Base-by-base conservation (phyloP, 1,140 invertebrate genomes). In the Caerostris darwini region DNA sequence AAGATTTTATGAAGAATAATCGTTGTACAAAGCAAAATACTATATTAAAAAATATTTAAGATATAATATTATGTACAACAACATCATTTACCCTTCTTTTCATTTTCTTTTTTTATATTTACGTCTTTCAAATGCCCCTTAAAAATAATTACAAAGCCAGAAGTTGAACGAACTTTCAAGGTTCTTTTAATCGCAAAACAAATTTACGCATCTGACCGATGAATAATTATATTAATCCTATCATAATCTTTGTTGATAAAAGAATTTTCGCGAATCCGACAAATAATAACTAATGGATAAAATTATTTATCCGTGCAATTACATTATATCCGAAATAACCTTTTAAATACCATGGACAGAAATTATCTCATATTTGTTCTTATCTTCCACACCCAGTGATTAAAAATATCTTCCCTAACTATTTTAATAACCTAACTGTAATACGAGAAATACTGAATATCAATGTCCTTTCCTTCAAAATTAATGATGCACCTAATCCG, bases 401-500 rank as follows among this genome's bases (percentile, higher is more conserved):
- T 90, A 90, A 50, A 67, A 64, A 19, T 50, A 88, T 54, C 59
- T 53, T 50, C 3, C 53, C 59, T 64, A 64, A 61, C 86, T 58
- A 88, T 67, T 67, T 64, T 53, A 88, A 61, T 53, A 88, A 64
- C 53, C 61, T 53, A 67, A 67, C 86, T 59, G 86, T 54, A 53
- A 53, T 7, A 57, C 57, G n/a, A 34, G 86, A 67, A 67, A 53
- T 88, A 61, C 14, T 53, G 56, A 19, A 59, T 19, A 50, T 64
- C 14, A 50, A 4, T 7, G 54, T 14, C 19, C 53, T 19, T 56
- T 17, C 53, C 34, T 6, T 50, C 19, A 14, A 91, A 91, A 91
- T 91, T 91, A 82, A 91, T 91, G 69, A 82, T 58, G n/a, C 34
- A 56, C 56, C 3, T 91, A 91, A 91, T 91, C 90, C 90, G 57